Base-by-base conservation (phyloP, 2,113 vertebrate genomes). In the Platycercus adscitus region DNA sequence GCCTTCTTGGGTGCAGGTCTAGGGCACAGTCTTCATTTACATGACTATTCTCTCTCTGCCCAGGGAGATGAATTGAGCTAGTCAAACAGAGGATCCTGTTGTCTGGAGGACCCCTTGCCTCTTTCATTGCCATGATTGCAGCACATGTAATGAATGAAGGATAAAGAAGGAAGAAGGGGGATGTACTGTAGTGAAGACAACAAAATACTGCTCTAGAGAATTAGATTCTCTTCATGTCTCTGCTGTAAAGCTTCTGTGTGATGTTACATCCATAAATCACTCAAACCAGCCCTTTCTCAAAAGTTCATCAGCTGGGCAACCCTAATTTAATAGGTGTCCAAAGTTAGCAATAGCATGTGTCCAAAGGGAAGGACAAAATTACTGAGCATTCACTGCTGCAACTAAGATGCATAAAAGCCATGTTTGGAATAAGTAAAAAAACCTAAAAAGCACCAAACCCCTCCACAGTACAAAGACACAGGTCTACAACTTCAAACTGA, bases 181-280 rank as follows among this genome's bases (percentile, higher is more conserved):
- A 78, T 81, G 87, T 91, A 84, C 87, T 71, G 84, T 63, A 71
- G 84, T 50, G 73, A 92, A 81, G 84, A 84, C 87, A 95, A 75
- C 65, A 84, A 23, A 87, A 26, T 7, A 20, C 25, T 58, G 68
- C 56, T 73, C 60, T 53, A 52, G 65, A 89, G 69, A 92, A 89
- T 87, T 52, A 17, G 13, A 8, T 28, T 86, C 64, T 83, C 81
- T 88, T 69, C 46, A 28, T 21, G 46, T n/a, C 43, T 47, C 60
- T 71, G 46, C 84, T 68, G 8, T 47, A 84, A 70, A 70, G n/a
- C 23, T 91, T 44, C 72, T n/a, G 0, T 73, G 76, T 63, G 86
- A 81, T 23, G 1, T 53, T 44, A 49, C 31, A 33, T 9, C 72
- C 41, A 78, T 78, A 84, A 87, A 94, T 86, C 73, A 63, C 83